phyloP scores from a whole-genome alignment of 2,113 vertebrate species.

The Epinephelus cyanopodus region DNA sequence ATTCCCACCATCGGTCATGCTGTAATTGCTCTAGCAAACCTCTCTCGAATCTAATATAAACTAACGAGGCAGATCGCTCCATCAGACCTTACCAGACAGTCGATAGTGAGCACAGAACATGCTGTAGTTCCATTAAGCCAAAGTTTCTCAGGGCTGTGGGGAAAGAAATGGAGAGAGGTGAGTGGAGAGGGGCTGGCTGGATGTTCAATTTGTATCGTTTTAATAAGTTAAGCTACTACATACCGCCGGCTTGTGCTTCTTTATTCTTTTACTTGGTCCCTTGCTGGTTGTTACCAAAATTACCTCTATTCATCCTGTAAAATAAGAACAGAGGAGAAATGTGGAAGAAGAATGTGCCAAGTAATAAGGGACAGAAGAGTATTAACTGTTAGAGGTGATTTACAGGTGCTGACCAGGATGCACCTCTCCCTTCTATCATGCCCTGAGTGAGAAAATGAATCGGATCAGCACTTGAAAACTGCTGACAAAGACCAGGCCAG shows the following conservation, averaged over 20 bases:
- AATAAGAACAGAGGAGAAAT: background rate
- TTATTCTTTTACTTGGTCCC: background rate
- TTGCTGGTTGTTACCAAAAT: background rate
- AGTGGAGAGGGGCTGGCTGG: background rate
- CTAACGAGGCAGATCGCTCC: slow-evolving; percentile 68
- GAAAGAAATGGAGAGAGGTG: slow-evolving; percentile 8
- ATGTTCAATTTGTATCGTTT: slow-evolving; percentile 27
- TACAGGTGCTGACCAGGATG: slow-evolving; percentile 15
- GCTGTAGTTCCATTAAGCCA: slow-evolving; percentile 75
- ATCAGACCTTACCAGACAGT: slow-evolving; percentile 66
- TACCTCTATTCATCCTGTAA: background rate
- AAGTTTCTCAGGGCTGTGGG: slow-evolving; percentile 48
- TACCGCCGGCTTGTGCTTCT: slow-evolving; percentile 4
- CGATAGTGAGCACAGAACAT: slow-evolving; percentile 64
- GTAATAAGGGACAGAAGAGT: background rate
- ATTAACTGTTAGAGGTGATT: slow-evolving; percentile 16
- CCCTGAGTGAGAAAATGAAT: slow-evolving; percentile 22
- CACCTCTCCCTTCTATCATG: slow-evolving; percentile 11
- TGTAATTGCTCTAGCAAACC: slow-evolving; percentile 69
- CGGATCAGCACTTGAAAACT: slow-evolving; percentile 19
- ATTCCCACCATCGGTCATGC: slow-evolving; percentile 58
- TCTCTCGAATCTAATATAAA: slow-evolving; percentile 68
- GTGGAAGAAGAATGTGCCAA: background rate
- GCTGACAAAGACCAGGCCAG: slow-evolving; percentile 55
- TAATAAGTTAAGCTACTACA: slow-evolving; percentile 35